These are phyloP conservation scores for Asbolus verrucosus DNA, from an alignment of 1,140 invertebrate species.

Conservation along the genomic window DNA sequence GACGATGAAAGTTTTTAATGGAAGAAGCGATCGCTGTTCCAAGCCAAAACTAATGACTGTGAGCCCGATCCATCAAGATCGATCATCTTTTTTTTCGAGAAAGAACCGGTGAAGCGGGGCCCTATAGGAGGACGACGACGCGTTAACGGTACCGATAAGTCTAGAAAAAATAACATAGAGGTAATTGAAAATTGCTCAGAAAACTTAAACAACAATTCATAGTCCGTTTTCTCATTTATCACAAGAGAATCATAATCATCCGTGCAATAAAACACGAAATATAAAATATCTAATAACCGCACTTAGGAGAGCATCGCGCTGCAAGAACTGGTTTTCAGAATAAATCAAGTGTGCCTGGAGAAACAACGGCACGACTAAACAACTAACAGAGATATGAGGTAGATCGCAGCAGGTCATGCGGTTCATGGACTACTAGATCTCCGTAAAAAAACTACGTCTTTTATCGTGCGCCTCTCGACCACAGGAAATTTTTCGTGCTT, in stretches of 20 bases:
- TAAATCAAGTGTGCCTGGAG: slow-evolving; percentile 54
- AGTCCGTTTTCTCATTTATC: slow-evolving; percentile 41
- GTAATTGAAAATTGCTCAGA: slow-evolving; percentile 44
- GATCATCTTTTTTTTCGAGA: slow-evolving; percentile 18
- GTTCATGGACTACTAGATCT: slow-evolving; percentile 60
- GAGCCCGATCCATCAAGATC: slow-evolving; percentile 25
- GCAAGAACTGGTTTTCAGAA: slow-evolving; percentile 56
- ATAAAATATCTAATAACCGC: slow-evolving; percentile 52
- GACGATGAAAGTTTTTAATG: slow-evolving; percentile 34
- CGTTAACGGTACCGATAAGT: slow-evolving; percentile 42
- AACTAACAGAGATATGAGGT: slow-evolving; percentile 52
- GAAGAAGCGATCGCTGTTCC: slow-evolving; percentile 20
- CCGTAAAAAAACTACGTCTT: slow-evolving; percentile 57
- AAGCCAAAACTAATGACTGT: slow-evolving; percentile 24
- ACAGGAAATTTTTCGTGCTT: slow-evolving; percentile 31
- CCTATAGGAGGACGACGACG: background rate
- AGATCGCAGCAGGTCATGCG: slow-evolving; percentile 58
- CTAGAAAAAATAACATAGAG: slow-evolving; percentile 7
- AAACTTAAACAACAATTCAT: slow-evolving; percentile 39
- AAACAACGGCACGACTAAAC: slow-evolving; percentile 57
- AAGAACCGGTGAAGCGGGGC: background rate
- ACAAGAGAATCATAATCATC: slow-evolving; percentile 41
- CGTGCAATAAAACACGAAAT: slow-evolving; percentile 48
- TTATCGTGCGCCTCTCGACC: slow-evolving; percentile 52
- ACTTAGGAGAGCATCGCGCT: slow-evolving; percentile 45